Base-by-base conservation (phyloP, 37 sponge, comb jelly and placozoan species). In the Chondrilla cf. caribensis region DNA sequence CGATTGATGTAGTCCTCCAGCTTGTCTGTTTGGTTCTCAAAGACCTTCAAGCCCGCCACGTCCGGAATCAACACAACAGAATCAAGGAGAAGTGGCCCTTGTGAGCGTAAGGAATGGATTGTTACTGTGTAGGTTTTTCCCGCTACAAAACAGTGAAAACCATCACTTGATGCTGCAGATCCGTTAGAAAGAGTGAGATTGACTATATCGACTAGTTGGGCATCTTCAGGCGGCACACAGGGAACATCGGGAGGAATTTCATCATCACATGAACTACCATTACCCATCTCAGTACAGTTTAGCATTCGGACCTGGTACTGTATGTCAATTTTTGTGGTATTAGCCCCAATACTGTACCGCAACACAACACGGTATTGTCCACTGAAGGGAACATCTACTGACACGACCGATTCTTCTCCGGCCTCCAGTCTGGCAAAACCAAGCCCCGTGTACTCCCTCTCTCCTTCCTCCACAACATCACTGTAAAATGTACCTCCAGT, bases 381-480 rank as follows among this genome's bases (percentile, higher is more conserved):
- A 83, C 81, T 86, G 15, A 38, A 70, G 8, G 87, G 90, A 0
- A 70, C 71, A 19, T 31, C 38, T 5, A 36, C 71, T 38, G 28
- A 19, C 14, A 70, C 28, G 32, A 7, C 40, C 7, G 40, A 35
- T 7, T 22, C 39, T 70, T 19, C 77, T 25, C 43, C 42, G 25
- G 80, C 39, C 19, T 29, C 60, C 15, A 84, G 79, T 18, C 67
- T 31, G 8, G 65, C 83, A 72, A 51, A 80, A 11, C 87, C 90
- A 65, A 64, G 80, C 19, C 90, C 90, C 0, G 90, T 90, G 36
- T 81, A 90, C 18, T 33, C 35, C 6, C 77, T 83, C 17, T 82
- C 77, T 37, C 65, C 80, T 58, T 28, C 22, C 7, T 70, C 40
- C 41, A 38, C 25, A 70, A 70, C 32, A 86, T 36, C 31, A 58